phyloP scores from a whole-genome alignment of 2,797 vertebrate genomes.

The Sciurus vulgaris region DNA sequence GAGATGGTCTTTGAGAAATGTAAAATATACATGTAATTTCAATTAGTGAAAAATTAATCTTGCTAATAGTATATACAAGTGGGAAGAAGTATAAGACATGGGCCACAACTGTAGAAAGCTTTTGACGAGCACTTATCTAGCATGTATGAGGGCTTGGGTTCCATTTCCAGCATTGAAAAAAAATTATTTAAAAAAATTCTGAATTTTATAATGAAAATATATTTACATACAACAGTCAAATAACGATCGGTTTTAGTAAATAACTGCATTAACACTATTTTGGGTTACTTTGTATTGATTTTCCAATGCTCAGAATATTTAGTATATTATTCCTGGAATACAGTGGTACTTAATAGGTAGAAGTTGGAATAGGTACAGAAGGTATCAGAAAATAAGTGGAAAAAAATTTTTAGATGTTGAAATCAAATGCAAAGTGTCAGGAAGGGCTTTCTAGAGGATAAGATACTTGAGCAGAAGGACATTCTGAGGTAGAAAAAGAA shows the following conservation, averaged over 20 bases:
- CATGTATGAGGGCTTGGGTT: no score
- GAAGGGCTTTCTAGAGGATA: neutral
- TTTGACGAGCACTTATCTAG: neutral
- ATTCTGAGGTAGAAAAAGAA: conserved; percentile 15
- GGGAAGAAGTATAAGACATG: neutral
- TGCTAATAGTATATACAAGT: neutral
- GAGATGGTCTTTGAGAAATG: conserved; percentile 2
- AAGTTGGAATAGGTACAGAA: neutral
- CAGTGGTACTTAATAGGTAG: neutral
- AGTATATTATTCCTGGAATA: neutral
- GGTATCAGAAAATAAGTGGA: neutral
- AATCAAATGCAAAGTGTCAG: neutral
- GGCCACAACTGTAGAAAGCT: conserved; percentile 30
- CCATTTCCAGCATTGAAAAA: no score
- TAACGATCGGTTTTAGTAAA: conserved; percentile 4
- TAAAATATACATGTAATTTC: neutral
- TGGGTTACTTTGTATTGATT: neutral
- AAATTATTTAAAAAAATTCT: neutral
- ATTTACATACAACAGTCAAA: conserved; percentile 37
- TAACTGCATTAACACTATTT: neutral
- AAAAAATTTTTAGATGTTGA: neutral
- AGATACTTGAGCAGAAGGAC: neutral
- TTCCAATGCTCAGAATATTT: conserved; percentile 52
- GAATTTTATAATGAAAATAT: conserved; percentile 37
- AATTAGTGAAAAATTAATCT: conserved; percentile 39